Conservation (phyloP, 37 sponge, comb jelly and placozoan species). For the Cladorhizidae sp. region DNA sequence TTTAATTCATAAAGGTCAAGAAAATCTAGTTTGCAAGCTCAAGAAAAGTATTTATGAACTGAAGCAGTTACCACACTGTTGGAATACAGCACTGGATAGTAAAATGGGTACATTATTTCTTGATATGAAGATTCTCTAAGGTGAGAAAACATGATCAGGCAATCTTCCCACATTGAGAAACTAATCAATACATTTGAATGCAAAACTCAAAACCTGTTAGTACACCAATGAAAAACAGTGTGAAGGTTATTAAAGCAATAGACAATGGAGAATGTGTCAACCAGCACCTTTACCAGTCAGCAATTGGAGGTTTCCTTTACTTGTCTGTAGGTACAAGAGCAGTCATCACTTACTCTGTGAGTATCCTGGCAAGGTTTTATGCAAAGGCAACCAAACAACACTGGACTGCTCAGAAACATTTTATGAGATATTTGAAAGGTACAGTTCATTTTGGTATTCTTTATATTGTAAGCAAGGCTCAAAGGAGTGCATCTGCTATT, state of each 20-base stretch:
- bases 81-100: no score
- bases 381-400: conserved; percentile 20
- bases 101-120: no score
- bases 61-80: no score
- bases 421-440: conserved; percentile 30
- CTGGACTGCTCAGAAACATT: conserved; percentile 36
- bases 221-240: neutral
- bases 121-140: no score
- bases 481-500: conserved; percentile 19
- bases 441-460: conserved; percentile 18
- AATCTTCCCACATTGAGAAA: no score
- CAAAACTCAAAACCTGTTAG: no score
- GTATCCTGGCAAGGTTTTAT: neutral
- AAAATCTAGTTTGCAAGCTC: no score
- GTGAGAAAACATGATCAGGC: no score
- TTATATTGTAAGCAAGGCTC: neutral
- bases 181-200: no score
- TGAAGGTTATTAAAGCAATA: conserved; percentile 9
- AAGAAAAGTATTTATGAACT: no score
- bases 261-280: conserved; percentile 28
- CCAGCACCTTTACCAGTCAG: conserved; percentile 36
- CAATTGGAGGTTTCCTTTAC: conserved; percentile 45
- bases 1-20: no score
- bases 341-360: conserved; percentile 45
- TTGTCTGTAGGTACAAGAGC: conserved; percentile 52